These are phyloP conservation scores for Lontra canadensis DNA, from an alignment of 2,113 vertebrate species.

Conservation along the genomic window DNA sequence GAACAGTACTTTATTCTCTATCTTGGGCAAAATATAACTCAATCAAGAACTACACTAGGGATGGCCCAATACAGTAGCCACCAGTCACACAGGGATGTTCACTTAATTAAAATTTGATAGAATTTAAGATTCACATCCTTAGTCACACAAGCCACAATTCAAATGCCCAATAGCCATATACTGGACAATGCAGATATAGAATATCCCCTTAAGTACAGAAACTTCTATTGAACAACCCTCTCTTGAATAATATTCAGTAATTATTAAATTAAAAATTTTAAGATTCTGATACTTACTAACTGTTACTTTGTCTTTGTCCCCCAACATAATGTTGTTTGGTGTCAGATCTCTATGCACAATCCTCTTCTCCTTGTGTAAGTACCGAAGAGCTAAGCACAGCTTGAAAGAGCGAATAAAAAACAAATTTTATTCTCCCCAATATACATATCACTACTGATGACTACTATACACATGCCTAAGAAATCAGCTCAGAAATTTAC, in stretches of 20 bases:
- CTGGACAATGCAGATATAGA: background rate
- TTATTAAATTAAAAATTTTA: background rate
- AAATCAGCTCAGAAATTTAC: background rate
- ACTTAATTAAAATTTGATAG: background rate
- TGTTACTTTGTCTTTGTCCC: conserved; percentile 92
- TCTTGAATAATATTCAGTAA: background rate
- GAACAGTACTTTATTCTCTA: background rate
- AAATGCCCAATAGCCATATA: background rate
- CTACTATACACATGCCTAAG: background rate
- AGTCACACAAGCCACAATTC: background rate
- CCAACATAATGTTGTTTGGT: conserved; percentile 92
- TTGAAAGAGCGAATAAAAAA: conserved; percentile 77
- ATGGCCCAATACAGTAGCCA: too few species aligned
- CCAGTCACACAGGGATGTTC: background rate
- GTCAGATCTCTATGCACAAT: conserved; percentile 93
- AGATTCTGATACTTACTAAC: conserved; percentile 87
- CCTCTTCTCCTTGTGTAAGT: conserved; percentile 94
- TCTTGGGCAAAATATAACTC: background rate
- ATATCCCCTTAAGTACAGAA: too few species aligned
- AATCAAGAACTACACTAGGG: background rate
- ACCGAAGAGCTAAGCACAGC: conserved; percentile 92
- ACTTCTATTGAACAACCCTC: background rate
- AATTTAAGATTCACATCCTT: background rate
- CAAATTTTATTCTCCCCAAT: background rate
- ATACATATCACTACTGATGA: background rate